Conservation (phyloP, 2,888 invertebrate genomes). For the Archips xylosteana region DNA sequence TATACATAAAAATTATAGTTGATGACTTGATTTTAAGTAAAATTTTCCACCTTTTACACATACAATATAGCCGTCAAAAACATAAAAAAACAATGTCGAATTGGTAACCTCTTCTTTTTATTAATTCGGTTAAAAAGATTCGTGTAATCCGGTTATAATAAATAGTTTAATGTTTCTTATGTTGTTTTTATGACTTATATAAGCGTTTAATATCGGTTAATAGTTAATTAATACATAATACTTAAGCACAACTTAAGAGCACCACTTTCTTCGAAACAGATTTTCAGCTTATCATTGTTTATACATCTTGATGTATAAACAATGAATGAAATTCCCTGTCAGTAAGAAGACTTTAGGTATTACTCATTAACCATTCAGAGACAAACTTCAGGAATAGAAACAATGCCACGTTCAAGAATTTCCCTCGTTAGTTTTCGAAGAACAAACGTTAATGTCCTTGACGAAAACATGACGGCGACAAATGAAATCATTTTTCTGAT, state of each 20-base stretch:
- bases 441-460: background rate
- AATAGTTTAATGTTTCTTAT: no score
- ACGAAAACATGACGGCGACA: background rate
- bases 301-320: background rate
- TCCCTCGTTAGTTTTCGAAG: background rate
- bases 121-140: no score
- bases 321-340: background rate
- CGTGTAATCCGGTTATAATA: no score
- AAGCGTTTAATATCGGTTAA: background rate
- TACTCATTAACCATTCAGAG: constrained; percentile 23
- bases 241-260: background rate
- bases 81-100: no score
- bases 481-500: background rate
- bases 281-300: background rate
- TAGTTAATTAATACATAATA: background rate
- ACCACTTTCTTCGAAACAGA: background rate
- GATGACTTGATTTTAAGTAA: no score
- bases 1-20: no score
- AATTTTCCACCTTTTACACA: no score
- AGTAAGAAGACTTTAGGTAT: background rate
- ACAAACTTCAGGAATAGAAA: constrained; percentile 18
- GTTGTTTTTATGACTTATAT: background rate
- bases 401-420: constrained; percentile 1
- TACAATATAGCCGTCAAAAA: no score
- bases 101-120: no score